A percentile compares a stretch with the other conserved stretches of the same genome.
These are phyloP conservation scores for Scelioninae gen. 2 DNA, from an alignment of 2,888 invertebrate species.

Conservation along the genomic window DNA sequence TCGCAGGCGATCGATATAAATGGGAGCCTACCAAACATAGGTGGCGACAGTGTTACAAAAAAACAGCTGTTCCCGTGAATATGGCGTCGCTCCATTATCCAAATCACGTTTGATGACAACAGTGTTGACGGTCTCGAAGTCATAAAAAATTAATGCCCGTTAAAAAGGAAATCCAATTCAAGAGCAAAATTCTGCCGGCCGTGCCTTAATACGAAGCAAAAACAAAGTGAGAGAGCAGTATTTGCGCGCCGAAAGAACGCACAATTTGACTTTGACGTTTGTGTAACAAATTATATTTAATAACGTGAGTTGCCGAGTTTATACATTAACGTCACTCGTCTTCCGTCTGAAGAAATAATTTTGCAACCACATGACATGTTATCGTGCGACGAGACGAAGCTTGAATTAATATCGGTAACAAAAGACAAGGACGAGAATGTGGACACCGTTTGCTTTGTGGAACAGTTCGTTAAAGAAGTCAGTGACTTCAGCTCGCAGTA, in stretches of 20 bases:
- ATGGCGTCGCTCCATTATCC: constrained; percentile 45
- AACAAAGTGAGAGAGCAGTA: not conserved
- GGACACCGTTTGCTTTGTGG: constrained; percentile 76
- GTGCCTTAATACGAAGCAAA: not conserved
- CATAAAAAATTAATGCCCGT: not conserved
- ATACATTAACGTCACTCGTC: not conserved
- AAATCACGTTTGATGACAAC: constrained; percentile 40
- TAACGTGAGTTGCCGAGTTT: constrained; percentile 1
- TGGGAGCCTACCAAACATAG: constrained; percentile 5
- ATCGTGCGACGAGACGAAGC: constrained; percentile 69
- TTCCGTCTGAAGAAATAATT: constrained; percentile 7
- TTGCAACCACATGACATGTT: constrained; percentile 67
- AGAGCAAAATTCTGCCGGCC: not conserved
- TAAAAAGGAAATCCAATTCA: constrained; percentile 5
- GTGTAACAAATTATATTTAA: constrained; percentile 5
- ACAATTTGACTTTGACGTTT: constrained; percentile 6
- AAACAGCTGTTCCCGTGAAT: constrained; percentile 44
- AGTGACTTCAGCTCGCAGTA: constrained; percentile 93
- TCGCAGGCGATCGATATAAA: not conserved
- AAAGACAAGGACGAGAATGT: constrained; percentile 66
- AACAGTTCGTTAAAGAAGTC: constrained; percentile 88
- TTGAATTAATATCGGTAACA: constrained; percentile 69
- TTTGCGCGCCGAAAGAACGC: not conserved
- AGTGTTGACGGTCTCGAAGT: constrained; percentile 13
- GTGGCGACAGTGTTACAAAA: constrained; percentile 40